Base-by-base conservation (phyloP, 2,888 invertebrate species). In the Emmelina monodactyla region DNA sequence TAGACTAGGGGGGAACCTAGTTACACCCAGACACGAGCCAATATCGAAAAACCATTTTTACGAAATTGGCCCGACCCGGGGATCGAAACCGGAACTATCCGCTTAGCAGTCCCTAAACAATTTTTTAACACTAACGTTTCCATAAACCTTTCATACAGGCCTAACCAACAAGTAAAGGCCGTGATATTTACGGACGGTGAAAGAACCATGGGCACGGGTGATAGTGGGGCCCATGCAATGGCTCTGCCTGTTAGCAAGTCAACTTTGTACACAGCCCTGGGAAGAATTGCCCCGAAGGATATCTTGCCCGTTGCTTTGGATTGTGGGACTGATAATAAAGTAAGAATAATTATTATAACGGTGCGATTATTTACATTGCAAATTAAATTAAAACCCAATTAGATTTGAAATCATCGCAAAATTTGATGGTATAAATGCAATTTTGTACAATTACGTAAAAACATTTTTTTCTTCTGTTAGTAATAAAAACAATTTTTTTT, bases 221-320 rank as follows among this genome's bases (percentile, higher is more conserved):
- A 98, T 67, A 84, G 98, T 33, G 98, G 98, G 1, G 94, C 95
- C 1, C 92, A 92, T 55, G 98, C 97, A 14, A 96, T 96, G 96
- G 98, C 98, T 38, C 98, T 99, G 51, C 97, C 98, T 1, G 95
- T 98, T 7, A 98, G 98, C 14, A 98, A 98, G 69, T 82, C 99
- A 42, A 88, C 97, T 1, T 82, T 98, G 25, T 98, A 98, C 69
- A 97, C 97, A 0, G 97, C 97, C 0, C 76, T 98, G 44, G 97
- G 96, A 14, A 97, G 96, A n/a, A 94, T 98, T 48, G 91, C 93
- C 55, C 98, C 97, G 0, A 90, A 94, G 57, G 92, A 95, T 62
- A 96, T 97, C 63, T 81, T 98, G 41, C 97, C 97, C 1, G 91
- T 98, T 52, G 86, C 91, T 13, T 83, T 98, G 45, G 98, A 98